Conservation (phyloP, 2,797 vertebrate species). For the Mycteria americana region DNA sequence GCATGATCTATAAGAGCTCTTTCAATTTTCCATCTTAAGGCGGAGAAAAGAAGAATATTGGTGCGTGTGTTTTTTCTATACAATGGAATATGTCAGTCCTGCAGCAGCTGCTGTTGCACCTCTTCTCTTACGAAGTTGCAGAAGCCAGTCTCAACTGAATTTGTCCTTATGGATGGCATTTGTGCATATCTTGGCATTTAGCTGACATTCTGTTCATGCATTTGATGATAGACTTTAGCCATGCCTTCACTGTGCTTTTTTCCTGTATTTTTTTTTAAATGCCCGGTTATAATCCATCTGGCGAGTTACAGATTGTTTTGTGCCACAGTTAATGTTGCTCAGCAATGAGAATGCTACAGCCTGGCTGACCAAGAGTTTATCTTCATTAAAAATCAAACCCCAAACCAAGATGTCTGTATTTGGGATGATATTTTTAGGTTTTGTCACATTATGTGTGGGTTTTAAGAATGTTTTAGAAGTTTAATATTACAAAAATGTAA, state of each 20-base stretch:
- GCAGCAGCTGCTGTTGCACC: background rate
- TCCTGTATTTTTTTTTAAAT: background rate
- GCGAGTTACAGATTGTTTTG: background rate
- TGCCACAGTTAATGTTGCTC: background rate
- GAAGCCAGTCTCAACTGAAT: background rate
- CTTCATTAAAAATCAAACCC: background rate
- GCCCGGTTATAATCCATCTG: background rate
- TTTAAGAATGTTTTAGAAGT: background rate
- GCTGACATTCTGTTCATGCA: background rate
- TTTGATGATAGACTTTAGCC: background rate
- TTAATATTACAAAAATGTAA: background rate
- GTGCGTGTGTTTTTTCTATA: background rate
- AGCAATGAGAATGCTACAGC: background rate
- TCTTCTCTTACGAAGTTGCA: background rate
- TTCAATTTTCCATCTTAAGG: background rate
- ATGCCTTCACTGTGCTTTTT: background rate
- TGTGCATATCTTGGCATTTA: background rate
- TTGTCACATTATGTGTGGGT: rapidly evolving
- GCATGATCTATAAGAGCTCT: background rate
- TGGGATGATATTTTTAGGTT: background rate
- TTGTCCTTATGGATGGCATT: background rate
- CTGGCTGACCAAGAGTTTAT: background rate
- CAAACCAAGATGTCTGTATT: background rate
- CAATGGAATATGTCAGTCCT: background rate
- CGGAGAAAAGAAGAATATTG: background rate